Evolutionary conservation across 2,113 vertebrate species (phyloP).

Genomic region (Takifugu flavidus): DNA sequence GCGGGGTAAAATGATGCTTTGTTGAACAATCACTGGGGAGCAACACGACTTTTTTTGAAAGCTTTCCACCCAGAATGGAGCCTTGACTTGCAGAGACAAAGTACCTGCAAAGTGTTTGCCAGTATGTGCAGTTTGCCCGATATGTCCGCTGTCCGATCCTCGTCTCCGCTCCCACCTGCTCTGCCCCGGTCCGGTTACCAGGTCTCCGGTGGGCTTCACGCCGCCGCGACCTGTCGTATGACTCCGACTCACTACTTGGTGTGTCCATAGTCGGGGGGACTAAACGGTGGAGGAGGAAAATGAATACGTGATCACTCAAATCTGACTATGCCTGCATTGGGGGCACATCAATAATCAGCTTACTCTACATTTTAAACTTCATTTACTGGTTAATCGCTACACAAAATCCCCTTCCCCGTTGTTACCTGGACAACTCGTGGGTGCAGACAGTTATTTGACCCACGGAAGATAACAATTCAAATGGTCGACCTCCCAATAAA

Average conservation of each 20-base stretch:
- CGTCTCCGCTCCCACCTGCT: slow-evolving; percentile 27
- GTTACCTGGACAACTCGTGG: neutral
- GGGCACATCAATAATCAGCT: slow-evolving; percentile 24
- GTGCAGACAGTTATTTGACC: slow-evolving; percentile 1
- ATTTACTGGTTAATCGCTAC: neutral
- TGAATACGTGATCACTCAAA: neutral
- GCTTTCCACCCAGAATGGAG: too few species aligned
- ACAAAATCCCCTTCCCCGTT: neutral
- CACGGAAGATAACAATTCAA: neutral
- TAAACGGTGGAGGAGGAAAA: slow-evolving; percentile 20
- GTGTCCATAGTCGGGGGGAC: slow-evolving; percentile 80
- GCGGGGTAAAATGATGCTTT: slow-evolving; percentile 27
- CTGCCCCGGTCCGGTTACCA: slow-evolving; percentile 21
- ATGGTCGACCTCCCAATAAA: neutral
- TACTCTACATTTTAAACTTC: slow-evolving; percentile 4
- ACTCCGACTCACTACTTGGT: slow-evolving; percentile 86
- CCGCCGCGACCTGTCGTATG: slow-evolving; percentile 53
- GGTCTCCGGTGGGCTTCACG: slow-evolving; percentile 57
- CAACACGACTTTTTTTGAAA: too few species aligned
- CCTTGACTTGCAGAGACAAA: neutral
- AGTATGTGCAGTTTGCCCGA: slow-evolving; percentile 87
- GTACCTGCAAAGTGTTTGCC: slow-evolving; percentile 89
- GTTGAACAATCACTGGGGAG: neutral
- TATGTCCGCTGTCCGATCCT: slow-evolving; percentile 65
- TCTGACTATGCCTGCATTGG: neutral